Base-by-base conservation (phyloP, 1,140 invertebrate species). In the Magallana gigas region DNA sequence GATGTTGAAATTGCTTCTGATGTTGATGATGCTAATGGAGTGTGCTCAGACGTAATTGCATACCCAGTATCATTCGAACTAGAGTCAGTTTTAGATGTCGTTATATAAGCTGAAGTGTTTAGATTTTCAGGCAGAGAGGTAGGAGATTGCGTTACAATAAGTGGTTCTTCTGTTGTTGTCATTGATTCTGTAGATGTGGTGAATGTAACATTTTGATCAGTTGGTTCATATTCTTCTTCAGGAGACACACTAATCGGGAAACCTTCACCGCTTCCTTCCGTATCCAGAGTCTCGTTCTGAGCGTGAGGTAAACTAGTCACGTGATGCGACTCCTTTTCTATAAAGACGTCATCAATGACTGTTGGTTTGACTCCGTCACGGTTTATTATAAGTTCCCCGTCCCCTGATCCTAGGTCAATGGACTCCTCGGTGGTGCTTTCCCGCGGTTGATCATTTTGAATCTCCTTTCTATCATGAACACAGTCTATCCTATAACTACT, bases 241-340 rank as follows among this genome's bases (percentile, higher is more conserved):
- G 60, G 36, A 48, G 60, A 16, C 4, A 85, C 68, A 85, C 57
- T 85, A 7, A 85, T 68, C n/a, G 48, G 29, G 57, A 68, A 62
- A 18, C 68, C 84, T 4, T 82, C 80, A 1, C 84, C 84, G 36
- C 84, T 85, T 56, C 84, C 84, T 56, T 85, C 84, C 36, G 58
- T 60, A 60, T 85, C 84, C 23, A 76, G 14, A 11, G 68, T 23
- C 14, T 85, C 84, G 11, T 56, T 57, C 29, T 85, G 36, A 12
- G 56, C 56, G 5, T 68, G 62, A 57, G 62, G 58, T 68, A 36
- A 12, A 11, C 16, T 68, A 36, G 48, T 56, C 12, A 85, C 36
- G 8, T 36, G 58, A 6, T 59, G 23, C 7, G 62, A 56, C 7
- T 62, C 18, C 9, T 56, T 68, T 18, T 57, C 60, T 48, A 85